A percentile compares a stretch with the other conserved stretches of the same genome.
Evolutionary conservation across 2,113 vertebrate species (phyloP).

Genomic region (Psephotus haematonotus): DNA sequence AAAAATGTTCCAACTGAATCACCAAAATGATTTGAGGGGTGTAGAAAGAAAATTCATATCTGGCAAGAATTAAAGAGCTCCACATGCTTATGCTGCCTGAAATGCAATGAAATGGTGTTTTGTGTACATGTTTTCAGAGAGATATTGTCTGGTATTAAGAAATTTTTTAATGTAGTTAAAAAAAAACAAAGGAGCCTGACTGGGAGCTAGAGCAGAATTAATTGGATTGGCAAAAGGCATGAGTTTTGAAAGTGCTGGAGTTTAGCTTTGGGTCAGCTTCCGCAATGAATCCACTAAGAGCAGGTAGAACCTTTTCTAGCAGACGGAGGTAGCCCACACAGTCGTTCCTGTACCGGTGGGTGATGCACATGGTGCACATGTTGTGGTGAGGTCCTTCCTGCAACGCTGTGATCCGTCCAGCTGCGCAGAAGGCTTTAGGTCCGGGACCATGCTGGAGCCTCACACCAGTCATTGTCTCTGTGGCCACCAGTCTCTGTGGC

Average conservation of each 20-base stretch:
- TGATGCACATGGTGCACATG: accelerated
- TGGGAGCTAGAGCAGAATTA: neutral
- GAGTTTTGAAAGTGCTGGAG: neutral
- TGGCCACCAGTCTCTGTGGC: neutral
- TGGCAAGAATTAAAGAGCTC: neutral
- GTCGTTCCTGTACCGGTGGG: neutral
- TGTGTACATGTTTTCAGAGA: neutral
- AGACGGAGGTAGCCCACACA: accelerated
- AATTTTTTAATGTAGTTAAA: neutral
- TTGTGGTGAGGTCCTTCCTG: no score
- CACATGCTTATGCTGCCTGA: neutral
- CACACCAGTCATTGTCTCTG: neutral
- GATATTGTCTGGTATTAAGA: neutral
- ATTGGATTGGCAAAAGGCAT: neutral
- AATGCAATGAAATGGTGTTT: neutral
- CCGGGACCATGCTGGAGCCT: neutral
- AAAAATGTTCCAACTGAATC: neutral
- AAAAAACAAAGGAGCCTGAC: neutral
- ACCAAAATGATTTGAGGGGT: neutral
- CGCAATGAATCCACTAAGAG: neutral
- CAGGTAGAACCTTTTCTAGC: neutral
- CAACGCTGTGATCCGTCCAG: accelerated
- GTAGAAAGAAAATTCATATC: neutral
- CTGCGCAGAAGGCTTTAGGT: neutral
- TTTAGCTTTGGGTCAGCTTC: neutral